These are phyloP conservation scores for Ischnura elegans DNA, from an alignment of 2,888 invertebrate genomes.

Conservation along the genomic window DNA sequence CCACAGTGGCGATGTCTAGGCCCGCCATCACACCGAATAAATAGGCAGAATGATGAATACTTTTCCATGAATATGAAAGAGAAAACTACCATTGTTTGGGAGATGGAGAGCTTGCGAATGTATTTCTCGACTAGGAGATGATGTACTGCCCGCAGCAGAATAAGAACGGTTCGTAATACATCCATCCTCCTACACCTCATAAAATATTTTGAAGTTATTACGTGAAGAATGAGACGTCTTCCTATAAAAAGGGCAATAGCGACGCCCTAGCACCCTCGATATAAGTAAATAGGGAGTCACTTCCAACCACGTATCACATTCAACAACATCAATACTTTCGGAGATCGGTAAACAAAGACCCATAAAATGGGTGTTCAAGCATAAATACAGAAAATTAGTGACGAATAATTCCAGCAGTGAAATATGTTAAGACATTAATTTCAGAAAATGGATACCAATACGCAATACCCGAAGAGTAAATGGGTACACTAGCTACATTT, in stretches of 20 bases:
- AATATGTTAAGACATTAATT: too few species aligned
- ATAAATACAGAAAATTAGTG: not conserved
- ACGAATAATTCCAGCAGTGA: not conserved
- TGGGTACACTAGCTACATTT: too few species aligned
- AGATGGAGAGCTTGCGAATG: not conserved
- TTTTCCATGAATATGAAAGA: conserved; percentile 16
- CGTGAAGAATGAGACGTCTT: not conserved
- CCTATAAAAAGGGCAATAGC: not conserved
- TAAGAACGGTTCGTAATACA: not conserved
- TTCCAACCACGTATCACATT: not conserved
- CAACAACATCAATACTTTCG: not conserved
- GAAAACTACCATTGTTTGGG: not conserved
- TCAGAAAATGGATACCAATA: too few species aligned
- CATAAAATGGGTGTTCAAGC: not conserved
- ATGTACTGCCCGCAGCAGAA: not conserved
- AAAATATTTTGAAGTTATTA: conserved; percentile 10
- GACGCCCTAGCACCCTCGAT: not conserved
- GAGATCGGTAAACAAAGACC: not conserved
- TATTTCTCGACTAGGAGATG: conserved; percentile 3
- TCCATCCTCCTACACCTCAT: conserved; percentile 6
- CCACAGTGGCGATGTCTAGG: too few species aligned
- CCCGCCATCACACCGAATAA: not conserved
- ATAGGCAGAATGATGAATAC: conserved; percentile 5
- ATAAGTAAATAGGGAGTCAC: not conserved
- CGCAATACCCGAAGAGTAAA: too few species aligned